Conservation (phyloP, 2,113 vertebrate species). For the Brachyhypopomus gauderio region DNA sequence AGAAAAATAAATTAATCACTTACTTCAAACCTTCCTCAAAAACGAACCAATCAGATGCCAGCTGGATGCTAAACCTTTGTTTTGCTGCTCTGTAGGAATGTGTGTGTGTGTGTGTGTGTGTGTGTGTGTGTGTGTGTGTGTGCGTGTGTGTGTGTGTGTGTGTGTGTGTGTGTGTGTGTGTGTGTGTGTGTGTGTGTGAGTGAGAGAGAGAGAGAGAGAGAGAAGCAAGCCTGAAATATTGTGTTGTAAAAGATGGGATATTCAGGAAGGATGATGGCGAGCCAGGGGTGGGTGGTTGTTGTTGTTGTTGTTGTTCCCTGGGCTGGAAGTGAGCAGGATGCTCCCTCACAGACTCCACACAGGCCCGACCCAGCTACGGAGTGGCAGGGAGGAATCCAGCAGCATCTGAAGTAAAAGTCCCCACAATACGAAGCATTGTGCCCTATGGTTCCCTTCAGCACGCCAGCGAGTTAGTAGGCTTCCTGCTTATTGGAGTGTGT, state of each 20-base stretch:
- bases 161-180: too few species aligned
- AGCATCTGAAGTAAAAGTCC: not conserved
- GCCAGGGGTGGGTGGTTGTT: conserved; percentile 67
- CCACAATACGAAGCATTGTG: not conserved
- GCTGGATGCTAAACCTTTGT: not conserved
- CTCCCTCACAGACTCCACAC: not conserved
- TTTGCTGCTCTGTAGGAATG: not conserved
- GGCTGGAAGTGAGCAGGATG: conserved; percentile 13
- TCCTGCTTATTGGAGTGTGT: not conserved
- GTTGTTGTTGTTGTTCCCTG: conserved; percentile 48
- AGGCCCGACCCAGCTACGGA: not conserved
- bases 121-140: conserved; percentile 1
- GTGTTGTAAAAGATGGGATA: conserved; percentile 66
- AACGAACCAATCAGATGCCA: not conserved
- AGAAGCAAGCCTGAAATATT: conserved; percentile 48
- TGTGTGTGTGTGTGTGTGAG: conserved; percentile 40
- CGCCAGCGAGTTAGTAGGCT: not conserved
- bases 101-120: conserved; percentile 12
- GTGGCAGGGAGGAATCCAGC: not conserved
- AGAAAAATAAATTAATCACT: too few species aligned
- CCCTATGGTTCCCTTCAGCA: not conserved
- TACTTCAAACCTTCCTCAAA: not conserved
- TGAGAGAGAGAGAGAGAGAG: not conserved
- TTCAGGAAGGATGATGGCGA: conserved; percentile 64
- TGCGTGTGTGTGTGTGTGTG: too few species aligned